Conservation (phyloP, 1,140 invertebrate species). For the Medauroidea extradentata region DNA sequence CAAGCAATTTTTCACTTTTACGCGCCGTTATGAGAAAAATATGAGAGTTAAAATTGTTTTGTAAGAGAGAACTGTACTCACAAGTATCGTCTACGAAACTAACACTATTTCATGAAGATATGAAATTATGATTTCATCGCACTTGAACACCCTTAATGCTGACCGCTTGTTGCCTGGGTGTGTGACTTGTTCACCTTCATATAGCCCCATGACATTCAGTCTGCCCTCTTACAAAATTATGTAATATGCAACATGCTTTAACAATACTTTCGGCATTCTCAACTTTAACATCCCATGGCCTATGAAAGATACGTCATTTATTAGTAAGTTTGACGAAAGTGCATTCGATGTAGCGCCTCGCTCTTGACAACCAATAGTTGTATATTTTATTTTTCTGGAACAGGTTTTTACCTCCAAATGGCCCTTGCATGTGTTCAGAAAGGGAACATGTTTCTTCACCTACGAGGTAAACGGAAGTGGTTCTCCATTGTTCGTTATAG, state of each 20-base stretch:
- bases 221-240: too few relatives aligned
- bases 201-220: too few relatives aligned
- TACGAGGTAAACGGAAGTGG: conserved; percentile 31
- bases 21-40: too few relatives aligned
- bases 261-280: conserved; percentile 16
- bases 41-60: too few relatives aligned
- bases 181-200: too few relatives aligned
- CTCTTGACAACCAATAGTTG: conserved; percentile 41
- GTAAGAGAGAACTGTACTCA: too few relatives aligned
- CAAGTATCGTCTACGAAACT: too few relatives aligned
- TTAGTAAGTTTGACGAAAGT: conserved; percentile 29
- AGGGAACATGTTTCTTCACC: conserved; percentile 46
- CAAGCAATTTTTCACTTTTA: too few relatives aligned
- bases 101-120: too few relatives aligned
- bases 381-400: conserved; percentile 34
- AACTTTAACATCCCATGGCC: conserved; percentile 22
- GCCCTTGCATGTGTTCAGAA: conserved; percentile 39
- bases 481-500: conserved; percentile 17
- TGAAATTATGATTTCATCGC: too few relatives aligned
- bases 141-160: too few relatives aligned
- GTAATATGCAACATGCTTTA: not conserved
- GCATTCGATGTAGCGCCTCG: conserved; percentile 33
- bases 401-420: conserved; percentile 35
- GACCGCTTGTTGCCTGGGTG: too few relatives aligned
- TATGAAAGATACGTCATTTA: conserved; percentile 30